Evolutionary conservation across 2,888 invertebrate genomes (phyloP), one percentile per base, ranked within the genome.

Genomic region (Tortrix viridana): DNA sequence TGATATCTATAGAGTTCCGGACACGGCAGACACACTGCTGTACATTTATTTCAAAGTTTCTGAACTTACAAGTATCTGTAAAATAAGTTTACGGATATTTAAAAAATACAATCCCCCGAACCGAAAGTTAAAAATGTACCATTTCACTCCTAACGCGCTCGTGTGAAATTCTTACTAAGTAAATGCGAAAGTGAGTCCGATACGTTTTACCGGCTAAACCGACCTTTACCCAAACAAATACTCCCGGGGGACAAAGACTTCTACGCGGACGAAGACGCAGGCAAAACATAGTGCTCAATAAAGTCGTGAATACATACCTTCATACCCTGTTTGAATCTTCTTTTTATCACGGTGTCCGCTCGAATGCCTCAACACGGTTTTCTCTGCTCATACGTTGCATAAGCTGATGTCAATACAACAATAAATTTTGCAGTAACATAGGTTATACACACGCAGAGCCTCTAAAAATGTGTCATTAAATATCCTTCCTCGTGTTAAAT

Each of bases 341-440:
- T 47, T 46, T 37, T n/a, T n/a, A n/a, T 44, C 46, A 37, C 26
- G 26, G 2, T 18, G 9, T 49, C 38, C 58, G n/a, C 18, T 52
- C 58, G 18, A 60, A 46, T 37, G n/a, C 66, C 71, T 70, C 67
- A 57, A 67, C 73, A 68, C 69, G 71, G 69, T 75, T 80, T 79
- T 81, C 77, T 69, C 76, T 71, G 71, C 69, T 67, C 70, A 66
- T 67, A 69, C 65, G 67, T 85, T 85, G 75, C 75, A 75, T 75
- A 83, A 83, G n/a, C 66, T 73, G 71, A 71, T 74, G 74, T 76
- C 77, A 77, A 79, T 81, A 76, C 76, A 72, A 73, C 74, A 77
- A 84, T 83, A 80, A 76, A 79, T 79, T 79, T 76, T 60, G 49
- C 47, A 57, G 66, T 61, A 77, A 77, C 75, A 70, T 73, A 72